Conservation (phyloP, 2,888 invertebrate species). For the Holacanthella duospinosa region DNA sequence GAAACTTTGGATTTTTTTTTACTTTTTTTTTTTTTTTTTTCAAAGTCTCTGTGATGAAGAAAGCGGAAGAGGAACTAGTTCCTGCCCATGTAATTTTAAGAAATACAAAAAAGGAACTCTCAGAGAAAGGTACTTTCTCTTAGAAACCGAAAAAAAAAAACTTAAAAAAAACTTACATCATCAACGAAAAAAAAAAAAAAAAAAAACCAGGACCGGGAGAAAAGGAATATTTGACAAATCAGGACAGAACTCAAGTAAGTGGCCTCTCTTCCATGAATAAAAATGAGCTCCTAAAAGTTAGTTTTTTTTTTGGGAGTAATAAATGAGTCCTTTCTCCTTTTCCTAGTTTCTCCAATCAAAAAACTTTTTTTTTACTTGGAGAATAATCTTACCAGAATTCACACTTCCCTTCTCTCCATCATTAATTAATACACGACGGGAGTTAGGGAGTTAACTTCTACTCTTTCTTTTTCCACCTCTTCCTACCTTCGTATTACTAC, state of each 20-base stretch:
- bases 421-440: constrained; percentile 1
- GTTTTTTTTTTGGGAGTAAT: background rate
- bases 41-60: background rate
- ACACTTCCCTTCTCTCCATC: background rate
- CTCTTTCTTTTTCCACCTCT: no score
- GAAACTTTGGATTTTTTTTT: background rate
- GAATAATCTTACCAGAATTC: background rate
- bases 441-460: no score
- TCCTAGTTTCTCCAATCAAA: constrained; percentile 3
- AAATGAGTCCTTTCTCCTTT: background rate
- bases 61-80: background rate
- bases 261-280: constrained; percentile 12
- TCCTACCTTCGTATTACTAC: no score
- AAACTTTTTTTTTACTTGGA: background rate
- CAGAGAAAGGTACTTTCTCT: background rate
- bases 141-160: background rate
- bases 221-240: constrained; percentile 15
- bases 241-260: constrained; percentile 9
- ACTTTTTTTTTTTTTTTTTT: background rate
- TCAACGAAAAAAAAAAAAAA: background rate
- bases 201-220: background rate
- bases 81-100: background rate
- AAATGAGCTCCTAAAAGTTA: constrained; percentile 11
- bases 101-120: background rate
- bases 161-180: background rate